Base-by-base conservation (phyloP, 2,113 vertebrate genomes). In the Campylomormyrus tamandua region DNA sequence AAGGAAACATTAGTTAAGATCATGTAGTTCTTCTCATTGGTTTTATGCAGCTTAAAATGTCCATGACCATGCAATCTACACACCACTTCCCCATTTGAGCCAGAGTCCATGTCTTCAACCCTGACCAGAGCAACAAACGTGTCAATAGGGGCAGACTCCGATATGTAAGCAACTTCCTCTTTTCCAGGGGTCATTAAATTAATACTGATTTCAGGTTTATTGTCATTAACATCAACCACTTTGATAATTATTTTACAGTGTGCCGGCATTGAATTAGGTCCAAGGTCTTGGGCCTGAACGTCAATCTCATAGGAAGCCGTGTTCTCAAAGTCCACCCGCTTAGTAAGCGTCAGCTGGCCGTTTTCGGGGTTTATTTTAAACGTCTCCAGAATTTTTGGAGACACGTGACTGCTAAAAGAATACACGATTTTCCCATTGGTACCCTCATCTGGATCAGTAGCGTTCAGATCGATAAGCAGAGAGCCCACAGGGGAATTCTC, bases 191-290 rank as follows among this genome's bases (percentile, higher is more conserved):
- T 96, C 98, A 98, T 98, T 86, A 99, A 93, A 70, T 97, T 99
- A 91, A 99, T 95, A 90, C 95, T 98, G 66, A 99, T 98, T 90
- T 99, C 98, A 0, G 98, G 98, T n/a, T 97, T 98, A 92, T 99
- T 99, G 94, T 99, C 98, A 53, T 99, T 99, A 10, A 99, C 96
- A 0, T 99, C 98, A 24, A 97, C 96, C 88, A 99, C 93, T 92
- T 98, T 97, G 80, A 99, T 97, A 91, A 98, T 95, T 93, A 99
- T 98, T 94, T 98, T 99, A 95, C 98, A 99, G 90, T 98, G 98
- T 42, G 97, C 98, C 0, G 98, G 98, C 94, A 99, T 99, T 0
- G 98, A 98, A 94, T 99, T 99, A 0, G 98, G 98, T 88, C 98
- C 98, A 96, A 98, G 92, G 92, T 99, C 98, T 91, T 99, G 98